A percentile compares a stretch with the other conserved stretches of the same genome.
These are phyloP conservation scores for Australoheros scitulus DNA, from an alignment of 2,113 vertebrate genomes.

Conservation along the genomic window DNA sequence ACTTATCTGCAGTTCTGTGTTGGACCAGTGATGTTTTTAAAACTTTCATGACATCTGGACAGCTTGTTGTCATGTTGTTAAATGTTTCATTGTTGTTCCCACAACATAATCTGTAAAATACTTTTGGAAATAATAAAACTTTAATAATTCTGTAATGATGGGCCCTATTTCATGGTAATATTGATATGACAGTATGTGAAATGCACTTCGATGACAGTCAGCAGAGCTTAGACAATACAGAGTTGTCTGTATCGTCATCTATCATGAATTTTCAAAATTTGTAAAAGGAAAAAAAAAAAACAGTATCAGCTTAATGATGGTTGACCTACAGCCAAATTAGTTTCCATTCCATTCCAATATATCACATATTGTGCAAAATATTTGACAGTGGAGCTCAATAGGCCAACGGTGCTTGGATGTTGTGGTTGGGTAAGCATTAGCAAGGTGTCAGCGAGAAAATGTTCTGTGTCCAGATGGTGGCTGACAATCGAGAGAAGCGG, in stretches of 20 bases:
- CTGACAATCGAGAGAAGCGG: constrained; percentile 92
- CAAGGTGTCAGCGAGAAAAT: not conserved
- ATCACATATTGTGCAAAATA: no score
- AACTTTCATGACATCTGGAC: not conserved
- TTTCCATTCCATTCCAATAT: no score
- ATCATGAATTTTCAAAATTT: no score
- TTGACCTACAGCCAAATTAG: no score
- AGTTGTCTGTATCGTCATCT: no score
- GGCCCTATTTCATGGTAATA: not conserved
- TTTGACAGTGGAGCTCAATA: no score
- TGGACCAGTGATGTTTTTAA: not conserved
- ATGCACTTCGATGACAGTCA: not conserved
- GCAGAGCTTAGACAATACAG: no score
- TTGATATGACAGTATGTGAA: not conserved
- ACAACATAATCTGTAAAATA: not conserved
- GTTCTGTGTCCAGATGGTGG: constrained; percentile 84
- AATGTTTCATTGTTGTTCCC: not conserved
- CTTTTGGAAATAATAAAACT: not conserved
- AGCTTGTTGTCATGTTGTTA: not conserved
- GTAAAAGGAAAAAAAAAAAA: no score
- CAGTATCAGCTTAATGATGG: no score
- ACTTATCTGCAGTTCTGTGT: not conserved
- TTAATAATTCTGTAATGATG: not conserved
- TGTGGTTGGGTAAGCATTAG: not conserved
- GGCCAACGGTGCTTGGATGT: no score